Evolutionary conservation across 2,797 vertebrate genomes (phyloP).

Genomic region (Eulemur albifrons): DNA sequence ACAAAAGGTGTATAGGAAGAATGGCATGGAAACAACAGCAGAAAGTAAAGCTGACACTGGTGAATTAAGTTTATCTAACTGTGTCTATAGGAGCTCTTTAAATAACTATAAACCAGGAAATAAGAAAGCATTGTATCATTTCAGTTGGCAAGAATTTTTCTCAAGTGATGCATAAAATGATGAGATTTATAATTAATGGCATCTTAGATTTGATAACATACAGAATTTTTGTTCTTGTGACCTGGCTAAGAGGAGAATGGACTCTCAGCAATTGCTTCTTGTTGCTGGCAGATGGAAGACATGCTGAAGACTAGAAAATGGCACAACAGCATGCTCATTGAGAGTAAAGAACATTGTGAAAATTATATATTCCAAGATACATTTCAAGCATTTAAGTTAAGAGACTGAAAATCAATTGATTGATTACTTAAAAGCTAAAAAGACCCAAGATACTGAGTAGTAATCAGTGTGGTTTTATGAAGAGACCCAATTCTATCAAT

Average conservation of each 20-base stretch:
- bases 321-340: not conserved
- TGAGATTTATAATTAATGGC: not conserved
- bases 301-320: not conserved
- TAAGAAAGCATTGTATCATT: not conserved
- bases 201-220: not conserved
- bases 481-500: conserved; percentile 52
- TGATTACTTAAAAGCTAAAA: conserved; percentile 58
- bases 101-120: not conserved
- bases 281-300: not conserved
- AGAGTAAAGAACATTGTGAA: not conserved
- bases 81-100: not conserved
- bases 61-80: not conserved
- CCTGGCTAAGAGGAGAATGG: not conserved
- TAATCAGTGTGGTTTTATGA: conserved; percentile 47
- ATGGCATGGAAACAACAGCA: not conserved
- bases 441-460: not conserved
- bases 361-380: conserved; percentile 18
- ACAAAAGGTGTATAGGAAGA: not conserved
- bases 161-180: not conserved
- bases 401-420: conserved; percentile 50
- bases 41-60: not conserved
- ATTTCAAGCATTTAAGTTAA: conserved; percentile 38
- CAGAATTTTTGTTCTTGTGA: not conserved
- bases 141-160: not conserved
- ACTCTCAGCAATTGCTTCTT: not conserved